These are phyloP conservation scores for Chrysopa pallens DNA, from an alignment of 1,140 invertebrate genomes.

Conservation along the genomic window DNA sequence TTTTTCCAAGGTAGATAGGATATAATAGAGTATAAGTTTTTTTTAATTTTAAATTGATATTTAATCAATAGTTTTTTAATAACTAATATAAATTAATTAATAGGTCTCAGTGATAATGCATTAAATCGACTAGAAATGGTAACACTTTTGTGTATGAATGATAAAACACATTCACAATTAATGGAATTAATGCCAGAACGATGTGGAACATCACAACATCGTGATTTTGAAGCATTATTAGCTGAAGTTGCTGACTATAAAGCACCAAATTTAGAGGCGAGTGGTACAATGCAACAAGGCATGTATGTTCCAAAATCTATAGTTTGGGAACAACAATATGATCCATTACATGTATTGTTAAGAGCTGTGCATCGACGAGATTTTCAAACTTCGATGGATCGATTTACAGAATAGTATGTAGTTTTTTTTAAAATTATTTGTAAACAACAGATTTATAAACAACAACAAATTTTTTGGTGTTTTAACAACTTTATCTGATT, in stretches of 20 bases:
- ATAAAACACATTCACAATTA: slow-evolving; percentile 89
- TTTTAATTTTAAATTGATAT: too few relatives aligned
- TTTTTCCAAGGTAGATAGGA: too few relatives aligned
- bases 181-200: slow-evolving; percentile 91
- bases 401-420: slow-evolving; percentile 68
- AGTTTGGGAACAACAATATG: slow-evolving; percentile 85
- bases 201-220: slow-evolving; percentile 74
- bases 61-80: too few relatives aligned
- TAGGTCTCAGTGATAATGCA: slow-evolving; percentile 30
- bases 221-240: slow-evolving; percentile 75
- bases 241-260: slow-evolving; percentile 62
- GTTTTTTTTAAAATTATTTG: background rate
- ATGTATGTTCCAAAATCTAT: slow-evolving; percentile 77
- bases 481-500: background rate
- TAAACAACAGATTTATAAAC: background rate
- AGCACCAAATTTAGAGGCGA: slow-evolving; percentile 57
- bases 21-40: too few relatives aligned
- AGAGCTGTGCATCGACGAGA: slow-evolving; percentile 82
- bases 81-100: background rate
- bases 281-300: slow-evolving; percentile 80
- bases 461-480: background rate
- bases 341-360: slow-evolving; percentile 82
- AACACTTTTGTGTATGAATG: slow-evolving; percentile 76
- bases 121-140: slow-evolving; percentile 72
- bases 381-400: slow-evolving; percentile 85